These are phyloP conservation scores for Solenopsis fugax DNA, from an alignment of 1,140 invertebrate species.

Conservation along the genomic window DNA sequence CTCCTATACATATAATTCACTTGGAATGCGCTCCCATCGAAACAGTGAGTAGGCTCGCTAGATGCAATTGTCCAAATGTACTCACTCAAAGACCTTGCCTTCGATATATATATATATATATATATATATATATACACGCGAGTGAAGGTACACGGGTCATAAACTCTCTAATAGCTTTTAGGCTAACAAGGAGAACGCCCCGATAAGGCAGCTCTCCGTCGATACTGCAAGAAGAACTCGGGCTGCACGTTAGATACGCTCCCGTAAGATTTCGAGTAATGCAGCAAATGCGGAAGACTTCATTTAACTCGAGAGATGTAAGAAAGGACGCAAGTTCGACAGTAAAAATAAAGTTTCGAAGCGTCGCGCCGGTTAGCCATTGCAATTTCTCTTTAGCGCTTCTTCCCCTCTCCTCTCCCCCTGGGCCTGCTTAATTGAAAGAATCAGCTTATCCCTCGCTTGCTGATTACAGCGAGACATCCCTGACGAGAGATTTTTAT, in stretches of 20 bases:
- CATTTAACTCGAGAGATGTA: conserved; percentile 29
- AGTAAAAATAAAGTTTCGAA: conserved; percentile 47
- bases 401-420: not conserved
- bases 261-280: conserved; percentile 31
- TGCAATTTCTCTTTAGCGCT: conserved; percentile 23
- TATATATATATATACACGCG: too few relatives aligned
- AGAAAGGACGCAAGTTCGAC: not conserved
- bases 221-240: not conserved
- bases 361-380: conserved; percentile 5
- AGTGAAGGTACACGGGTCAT: conserved; percentile 41
- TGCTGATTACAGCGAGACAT: conserved; percentile 5
- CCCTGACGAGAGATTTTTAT: conserved; percentile 25
- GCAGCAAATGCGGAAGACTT: not conserved
- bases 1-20: not conserved
- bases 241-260: conserved; percentile 10
- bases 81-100: not conserved
- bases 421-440: conserved; percentile 26
- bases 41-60: not conserved
- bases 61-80: conserved; percentile 32
- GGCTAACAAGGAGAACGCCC: conserved; percentile 24
- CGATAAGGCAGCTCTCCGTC: conserved; percentile 14
- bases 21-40: not conserved
- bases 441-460: conserved; percentile 8
- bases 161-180: conserved; percentile 59
- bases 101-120: not conserved